Conservation (phyloP, 1,140 invertebrate genomes). For the Drosophila bocki region DNA sequence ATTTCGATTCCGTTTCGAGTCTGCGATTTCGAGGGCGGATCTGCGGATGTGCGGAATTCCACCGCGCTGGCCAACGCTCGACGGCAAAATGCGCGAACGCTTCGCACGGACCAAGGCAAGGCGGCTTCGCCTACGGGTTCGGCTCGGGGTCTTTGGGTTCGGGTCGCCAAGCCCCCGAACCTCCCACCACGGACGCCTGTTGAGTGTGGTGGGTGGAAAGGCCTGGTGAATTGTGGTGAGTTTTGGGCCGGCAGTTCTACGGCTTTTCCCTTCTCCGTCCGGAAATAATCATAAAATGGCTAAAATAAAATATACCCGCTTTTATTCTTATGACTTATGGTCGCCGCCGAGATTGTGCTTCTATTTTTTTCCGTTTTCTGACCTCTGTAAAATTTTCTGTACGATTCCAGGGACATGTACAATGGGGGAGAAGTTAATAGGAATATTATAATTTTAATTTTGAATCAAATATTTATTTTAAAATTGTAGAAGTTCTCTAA, state of each 20-base stretch:
- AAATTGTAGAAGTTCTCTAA: neutral
- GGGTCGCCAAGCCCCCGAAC: conserved; percentile 43
- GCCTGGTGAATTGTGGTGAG: conserved; percentile 43
- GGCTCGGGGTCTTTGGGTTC: conserved; percentile 19
- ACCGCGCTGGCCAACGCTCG: conserved; percentile 79
- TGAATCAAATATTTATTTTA: neutral
- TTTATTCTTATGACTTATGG: conserved; percentile 39
- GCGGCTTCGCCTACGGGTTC: conserved; percentile 23
- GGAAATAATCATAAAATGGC: conserved; percentile 37
- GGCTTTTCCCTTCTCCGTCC: conserved; percentile 47
- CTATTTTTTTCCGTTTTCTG: conserved; percentile 6
- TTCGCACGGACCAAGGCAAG: conserved; percentile 54
- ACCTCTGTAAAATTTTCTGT: conserved; percentile 28
- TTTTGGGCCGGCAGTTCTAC: conserved; percentile 49
- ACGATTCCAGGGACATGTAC: conserved; percentile 26
- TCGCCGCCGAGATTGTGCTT: conserved; percentile 24
- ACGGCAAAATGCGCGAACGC: conserved; percentile 77
- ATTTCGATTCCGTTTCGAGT: conserved; percentile 34
- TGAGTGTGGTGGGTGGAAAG: conserved; percentile 21
- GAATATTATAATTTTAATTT: neutral
- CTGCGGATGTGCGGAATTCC: conserved; percentile 64
- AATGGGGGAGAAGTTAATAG: neutral
- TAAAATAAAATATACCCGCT: conserved; percentile 45
- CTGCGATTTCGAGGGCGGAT: conserved; percentile 16
- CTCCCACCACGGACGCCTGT: conserved; percentile 24